Evolutionary conservation across 1,140 invertebrate genomes (phyloP).

Genomic region (Leptopilina boulardi): DNA sequence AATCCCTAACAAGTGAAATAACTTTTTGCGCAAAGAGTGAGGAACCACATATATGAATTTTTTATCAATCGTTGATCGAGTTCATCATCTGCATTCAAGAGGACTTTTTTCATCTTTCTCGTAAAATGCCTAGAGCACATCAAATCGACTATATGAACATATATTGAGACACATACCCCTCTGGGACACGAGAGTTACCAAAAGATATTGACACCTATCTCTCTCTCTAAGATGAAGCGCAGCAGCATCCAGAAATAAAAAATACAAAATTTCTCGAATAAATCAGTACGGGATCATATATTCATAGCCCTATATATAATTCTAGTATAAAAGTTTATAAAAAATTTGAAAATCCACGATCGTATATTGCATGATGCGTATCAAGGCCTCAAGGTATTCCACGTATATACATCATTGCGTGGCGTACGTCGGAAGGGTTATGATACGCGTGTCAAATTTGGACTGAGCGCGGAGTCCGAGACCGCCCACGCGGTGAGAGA

Average conservation of each 20-base stretch:
- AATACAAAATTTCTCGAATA: slow-evolving; percentile 5
- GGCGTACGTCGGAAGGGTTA: slow-evolving; percentile 62
- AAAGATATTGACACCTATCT: not conserved
- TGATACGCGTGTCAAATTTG: slow-evolving; percentile 73
- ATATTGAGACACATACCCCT: not conserved
- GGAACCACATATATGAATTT: not conserved
- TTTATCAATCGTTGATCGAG: not conserved
- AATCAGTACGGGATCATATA: too few relatives aligned
- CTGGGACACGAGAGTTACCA: not conserved
- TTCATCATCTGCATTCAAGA: not conserved
- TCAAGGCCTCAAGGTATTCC: not conserved
- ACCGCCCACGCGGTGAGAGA: slow-evolving; percentile 69
- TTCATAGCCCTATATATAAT: too few relatives aligned
- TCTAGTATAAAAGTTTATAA: not conserved
- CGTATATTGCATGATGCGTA: not conserved
- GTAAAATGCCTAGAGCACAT: not conserved
- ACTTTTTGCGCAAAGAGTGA: too few relatives aligned
- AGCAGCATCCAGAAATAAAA: not conserved
- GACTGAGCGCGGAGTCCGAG: slow-evolving; percentile 66
- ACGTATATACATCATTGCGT: not conserved
- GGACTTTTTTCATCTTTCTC: slow-evolving; percentile 1
- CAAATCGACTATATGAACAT: slow-evolving; percentile 6
- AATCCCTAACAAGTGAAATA: too few relatives aligned
- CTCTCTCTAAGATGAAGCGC: not conserved
- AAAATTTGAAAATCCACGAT: not conserved